Base-by-base conservation (phyloP, 37 sponge, comb jelly and placozoan species). In the Theonella swinhoei region DNA sequence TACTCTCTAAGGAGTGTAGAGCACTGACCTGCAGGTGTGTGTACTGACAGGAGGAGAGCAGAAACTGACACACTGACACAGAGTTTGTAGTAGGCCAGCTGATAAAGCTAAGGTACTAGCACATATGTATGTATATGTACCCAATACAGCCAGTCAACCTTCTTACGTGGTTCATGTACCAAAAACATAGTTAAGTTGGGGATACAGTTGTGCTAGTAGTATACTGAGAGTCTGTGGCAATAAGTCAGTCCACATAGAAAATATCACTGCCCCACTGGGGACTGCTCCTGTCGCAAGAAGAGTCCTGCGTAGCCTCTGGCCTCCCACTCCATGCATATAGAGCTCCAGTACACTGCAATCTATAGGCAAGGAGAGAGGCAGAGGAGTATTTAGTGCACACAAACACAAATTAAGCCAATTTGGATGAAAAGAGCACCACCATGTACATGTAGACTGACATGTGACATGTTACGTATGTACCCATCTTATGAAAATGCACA, bases 151-250 rank as follows among this genome's bases (percentile, higher is more conserved):
- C 19, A 19, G n/a, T n/a, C n/a, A n/a, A n/a, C n/a, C n/a, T n/a
- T n/a, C n/a, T n/a, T n/a, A n/a, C n/a, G n/a, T n/a, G n/a, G n/a
- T n/a, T n/a, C n/a, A n/a, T n/a, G n/a, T n/a, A n/a, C n/a, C n/a
- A 11, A 58, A 58, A 28, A 65, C 30, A 23, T 11, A 23, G 30
- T 26, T 5, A 35, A 71, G 38, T 8, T 1, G 1, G 14, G 87
- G 87, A 87, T 87, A 87, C 87, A 87, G 58, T 74, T 72, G 60
- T 41, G 22, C 65, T 0, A 87, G 75, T 11, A 80, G 61, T 14
- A 35, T 75, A 22, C 54, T 54, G 30, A 75, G 17, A 28, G 76
- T 81, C 41, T 26, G 29, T 42, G 88, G 88, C 62, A 81, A n/a
- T 7, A 69, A 20, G 1, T 23, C 24, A 7, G 43, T 34, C 84